Evolutionary conservation across 1,140 invertebrate genomes (phyloP).

Genomic region (Platorchestia sp.): DNA sequence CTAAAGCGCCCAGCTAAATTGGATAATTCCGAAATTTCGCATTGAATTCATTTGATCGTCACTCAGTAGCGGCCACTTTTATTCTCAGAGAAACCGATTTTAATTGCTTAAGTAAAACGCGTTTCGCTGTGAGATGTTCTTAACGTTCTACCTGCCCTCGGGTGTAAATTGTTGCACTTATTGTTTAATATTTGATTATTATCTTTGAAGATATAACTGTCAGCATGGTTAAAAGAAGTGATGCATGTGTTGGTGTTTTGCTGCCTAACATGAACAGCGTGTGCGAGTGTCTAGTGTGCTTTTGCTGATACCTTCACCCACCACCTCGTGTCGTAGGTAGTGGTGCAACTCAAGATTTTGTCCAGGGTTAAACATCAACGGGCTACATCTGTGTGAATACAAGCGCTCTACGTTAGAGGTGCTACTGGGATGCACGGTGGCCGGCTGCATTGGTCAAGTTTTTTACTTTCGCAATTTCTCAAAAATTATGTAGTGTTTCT

Average conservation of each 20-base stretch:
- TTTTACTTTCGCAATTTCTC: neutral
- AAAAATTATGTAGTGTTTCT: neutral
- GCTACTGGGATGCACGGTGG: neutral
- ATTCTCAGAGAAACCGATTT: neutral
- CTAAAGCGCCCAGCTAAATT: neutral
- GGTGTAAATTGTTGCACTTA: neutral
- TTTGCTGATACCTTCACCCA: neutral
- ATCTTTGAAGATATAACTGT: neutral
- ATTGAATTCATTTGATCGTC: neutral
- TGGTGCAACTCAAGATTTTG: neutral
- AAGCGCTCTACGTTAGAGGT: neutral
- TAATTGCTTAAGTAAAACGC: neutral
- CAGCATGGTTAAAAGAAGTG: slow-evolving; percentile 31
- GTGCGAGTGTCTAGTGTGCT: neutral
- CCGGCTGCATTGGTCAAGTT: no score
- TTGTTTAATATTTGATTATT: neutral
- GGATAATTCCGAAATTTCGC: neutral
- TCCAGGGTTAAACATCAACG: neutral
- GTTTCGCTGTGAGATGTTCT: neutral
- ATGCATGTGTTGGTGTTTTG: slow-evolving; percentile 53
- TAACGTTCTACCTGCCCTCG: neutral
- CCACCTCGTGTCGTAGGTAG: neutral
- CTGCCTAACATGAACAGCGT: neutral
- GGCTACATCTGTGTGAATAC: neutral
- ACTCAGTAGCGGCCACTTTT: neutral